phyloP scores from a whole-genome alignment of 2,888 invertebrate genomes.

The Hanleya hanleyi region DNA sequence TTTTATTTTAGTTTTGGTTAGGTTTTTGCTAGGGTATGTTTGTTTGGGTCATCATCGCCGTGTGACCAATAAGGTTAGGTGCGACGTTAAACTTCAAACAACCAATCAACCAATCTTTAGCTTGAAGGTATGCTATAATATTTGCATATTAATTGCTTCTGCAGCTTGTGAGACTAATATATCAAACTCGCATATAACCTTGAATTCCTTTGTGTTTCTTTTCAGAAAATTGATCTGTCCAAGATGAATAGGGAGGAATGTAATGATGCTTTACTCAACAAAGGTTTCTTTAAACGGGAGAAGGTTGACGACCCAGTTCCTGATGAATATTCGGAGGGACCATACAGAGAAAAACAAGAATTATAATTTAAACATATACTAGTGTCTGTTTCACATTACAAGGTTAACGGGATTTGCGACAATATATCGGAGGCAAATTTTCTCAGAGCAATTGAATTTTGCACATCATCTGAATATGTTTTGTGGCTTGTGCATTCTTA shows the following conservation, averaged over 20 bases:
- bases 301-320: slow-evolving; percentile 48
- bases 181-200: no score
- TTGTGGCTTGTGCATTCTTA: neutral
- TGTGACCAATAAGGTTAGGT: no score
- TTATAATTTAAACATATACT: slow-evolving; percentile 19
- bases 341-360: slow-evolving; percentile 37
- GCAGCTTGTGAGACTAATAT: no score
- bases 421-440: neutral
- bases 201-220: slow-evolving; percentile 13
- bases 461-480: neutral
- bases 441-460: neutral
- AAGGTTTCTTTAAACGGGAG: slow-evolving; percentile 59
- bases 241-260: slow-evolving; percentile 79
- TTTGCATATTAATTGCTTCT: no score
- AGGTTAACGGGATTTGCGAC: neutral
- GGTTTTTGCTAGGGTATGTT: no score
- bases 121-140: no score
- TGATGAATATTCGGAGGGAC: slow-evolving; percentile 38
- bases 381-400: neutral
- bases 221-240: slow-evolving; percentile 77
- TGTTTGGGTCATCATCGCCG: no score
- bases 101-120: no score
- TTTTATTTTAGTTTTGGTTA: no score
- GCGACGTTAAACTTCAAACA: no score
- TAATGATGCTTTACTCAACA: slow-evolving; percentile 77